Base-by-base conservation (phyloP, 2,888 invertebrate genomes). In the Bembecia ichneumoniformis region DNA sequence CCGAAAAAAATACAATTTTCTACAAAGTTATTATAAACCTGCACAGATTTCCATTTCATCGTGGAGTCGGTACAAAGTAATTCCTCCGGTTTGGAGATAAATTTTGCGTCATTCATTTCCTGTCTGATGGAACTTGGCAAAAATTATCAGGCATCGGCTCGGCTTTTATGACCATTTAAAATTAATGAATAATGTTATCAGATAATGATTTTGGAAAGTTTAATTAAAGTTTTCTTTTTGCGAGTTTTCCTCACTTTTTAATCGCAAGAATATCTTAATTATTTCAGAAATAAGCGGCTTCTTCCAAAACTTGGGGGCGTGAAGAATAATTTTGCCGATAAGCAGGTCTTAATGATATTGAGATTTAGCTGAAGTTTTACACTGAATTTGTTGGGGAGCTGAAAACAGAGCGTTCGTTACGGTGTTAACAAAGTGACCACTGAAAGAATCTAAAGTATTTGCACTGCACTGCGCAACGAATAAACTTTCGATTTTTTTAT, bases 161-260 rank as follows among this genome's bases (percentile, higher is more conserved):
- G 71, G 66, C 74, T 70, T 73, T 28, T 72, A 69, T 68, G 71
- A 74, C 74, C 74, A 77, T 84, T 84, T 82, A 77, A 84, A 86
- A 84, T 87, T 87, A 84, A 86, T 86, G 82, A 86, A 83, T 84
- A 83, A 82, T 86, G 82, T 84, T 86, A 86, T 87, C 86, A 79
- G 80, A 83, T 84, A 83, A 86, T 78, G 79, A 81, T 82, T 78
- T 71, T 67, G 70, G 62, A 68, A 82, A 83, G 82, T 83, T 86
- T 82, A 86, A 84, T 86, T 86, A 80, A 84, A 86, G 78, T 84
- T 83, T 69, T 66, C 71, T 78, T 68, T 66, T 68, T 66, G 63
- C 63, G 65, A 64, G 59, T 74, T 79, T 74, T 72, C 66, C 62
- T 68, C 70, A 72, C 67, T 78, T 77, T 75, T 75, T 79, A 77